phyloP scores from a whole-genome alignment of 92 coral and sea anemone genomes.

The Phenganax subtilis region DNA sequence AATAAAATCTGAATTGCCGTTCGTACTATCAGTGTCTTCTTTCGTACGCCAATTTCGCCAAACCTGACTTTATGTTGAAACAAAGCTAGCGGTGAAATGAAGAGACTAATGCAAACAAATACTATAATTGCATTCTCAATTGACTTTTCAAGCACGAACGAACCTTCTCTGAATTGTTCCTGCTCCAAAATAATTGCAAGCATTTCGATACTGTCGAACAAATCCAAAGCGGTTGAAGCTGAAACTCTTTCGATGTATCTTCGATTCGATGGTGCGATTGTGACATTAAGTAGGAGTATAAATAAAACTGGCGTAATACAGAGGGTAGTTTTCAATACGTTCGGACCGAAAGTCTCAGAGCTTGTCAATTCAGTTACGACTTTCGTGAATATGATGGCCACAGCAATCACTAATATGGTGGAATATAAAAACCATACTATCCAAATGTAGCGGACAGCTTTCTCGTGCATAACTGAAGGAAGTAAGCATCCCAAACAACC shows the following conservation, averaged over 20 bases:
- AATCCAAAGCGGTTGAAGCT: constrained; percentile 10
- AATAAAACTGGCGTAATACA: constrained; percentile 61
- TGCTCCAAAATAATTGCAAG: constrained; percentile 22
- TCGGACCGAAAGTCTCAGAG: constrained; percentile 55
- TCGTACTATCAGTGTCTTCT: neutral
- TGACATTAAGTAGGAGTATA: constrained; percentile 53
- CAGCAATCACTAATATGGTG: constrained; percentile 12
- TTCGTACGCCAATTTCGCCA: constrained; percentile 11
- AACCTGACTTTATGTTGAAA: constrained; percentile 37
- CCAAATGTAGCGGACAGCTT: constrained; percentile 35
- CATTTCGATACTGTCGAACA: constrained; percentile 40
- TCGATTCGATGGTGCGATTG: constrained; percentile 33
- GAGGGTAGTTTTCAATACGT: constrained; percentile 52
- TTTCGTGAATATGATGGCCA: constrained; percentile 28
- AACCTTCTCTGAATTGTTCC: neutral
- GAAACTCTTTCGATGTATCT: constrained; percentile 33
- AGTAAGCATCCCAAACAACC: constrained; percentile 5
- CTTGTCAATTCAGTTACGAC: constrained; percentile 44
- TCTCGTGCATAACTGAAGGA: constrained; percentile 1
- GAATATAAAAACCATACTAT: constrained; percentile 41
- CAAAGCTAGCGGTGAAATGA: constrained; percentile 42
- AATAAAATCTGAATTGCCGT: constrained; percentile 22
- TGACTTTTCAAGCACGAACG: constrained; percentile 2
- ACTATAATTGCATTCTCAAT: constrained; percentile 18
- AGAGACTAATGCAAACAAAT: constrained; percentile 27